Evolutionary conservation across 2,888 invertebrate species (phyloP), one percentile per base, ranked within the genome.

Genomic region (Ommatoiulus sabulosus): DNA sequence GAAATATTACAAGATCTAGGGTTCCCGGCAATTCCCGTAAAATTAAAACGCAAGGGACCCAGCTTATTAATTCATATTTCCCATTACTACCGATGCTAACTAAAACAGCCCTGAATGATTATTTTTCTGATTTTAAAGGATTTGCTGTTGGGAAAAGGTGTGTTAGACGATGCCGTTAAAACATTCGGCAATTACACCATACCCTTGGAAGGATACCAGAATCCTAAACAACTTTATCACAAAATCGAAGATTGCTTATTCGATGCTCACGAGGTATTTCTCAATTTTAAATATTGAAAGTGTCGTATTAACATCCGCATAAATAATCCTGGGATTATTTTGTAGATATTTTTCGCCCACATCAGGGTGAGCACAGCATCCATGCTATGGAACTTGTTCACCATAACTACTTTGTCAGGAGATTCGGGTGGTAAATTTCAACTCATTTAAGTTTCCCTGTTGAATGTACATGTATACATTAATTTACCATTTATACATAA

Each of bases 341-440:
- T 12, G 7, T 15, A 87, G 87, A 52, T 57, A 0, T 87, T 87
- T 17, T 10, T 48, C 2, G 20, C 57, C 17, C 87, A 87, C 24
- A 24, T 87, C 5, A 20, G 52, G 48, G 57, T 87, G 52, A 87
- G 87, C 87, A 87, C 87, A n/a, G 57, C 87, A 52, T 87, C 87
- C 52, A 87, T 87, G 57, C 20, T 87, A 24, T 87, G 87, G 87
- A 87, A 87, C 24, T 87, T 52, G 15, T 43, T 52, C 44, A 87
- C 52, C 17, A 43, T 87, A 5, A 87, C 5, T 4, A 20, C 87
- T 46, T 35, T 87, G 17, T 44, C 48, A n/a, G 52, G 6, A 7
- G 87, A 20, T n/a, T 4, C 20, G 17, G 15, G 15, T 6, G 87
- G 85, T 46, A 44, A 85, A 7, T 24, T 17, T 20, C 72, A 72